Base-by-base conservation (phyloP, 2,888 invertebrate species). In the Macrosoma leucophasiata region DNA sequence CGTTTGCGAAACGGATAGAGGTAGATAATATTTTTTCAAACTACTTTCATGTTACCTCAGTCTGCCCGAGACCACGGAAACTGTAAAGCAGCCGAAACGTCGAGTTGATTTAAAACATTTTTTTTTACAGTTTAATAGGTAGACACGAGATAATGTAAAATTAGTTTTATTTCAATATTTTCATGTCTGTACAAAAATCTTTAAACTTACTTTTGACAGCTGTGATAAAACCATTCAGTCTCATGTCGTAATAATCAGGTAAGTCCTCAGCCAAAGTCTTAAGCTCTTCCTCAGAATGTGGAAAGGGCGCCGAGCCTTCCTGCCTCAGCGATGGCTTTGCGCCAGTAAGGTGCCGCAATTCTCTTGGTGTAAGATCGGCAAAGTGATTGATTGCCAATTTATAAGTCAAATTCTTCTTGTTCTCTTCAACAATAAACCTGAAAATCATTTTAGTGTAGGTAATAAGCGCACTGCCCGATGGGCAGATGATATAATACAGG, bases 161-260 rank as follows among this genome's bases (percentile, higher is more conserved):
- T 9, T 4, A 21, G 4, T 21, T 21, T 21, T n/a, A 21, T 4
- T 21, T 21, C 13, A 9, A 15, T 17, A 4, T 9, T 9, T 10
- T 10, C 3, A 17, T 17, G 1, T 15, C 11, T n/a, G 3, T 8
- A 15, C 7, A 29, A 17, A n/a, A n/a, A n/a, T n/a, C n/a, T n/a
- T n/a, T n/a, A n/a, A n/a, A n/a, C n/a, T 62, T 45, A 78, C 79
- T 54, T 50, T 59, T 58, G 9, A 73, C 62, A 12, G 61, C 53
- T 2, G 68, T 55, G 9, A 79, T 62, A 1, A 64, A 36, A 3
- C 74, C 77, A 2, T 51, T 29, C 13, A 68, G 43, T 25, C 78
- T 69, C 2, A 55, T 39, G 38, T 79, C 78, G 22, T 62, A 65
- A 36, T 67, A 62, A 1, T 27, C 29, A 1, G 78, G 79, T 13